phyloP scores from a whole-genome alignment of 2,797 vertebrate species.

The Gadopsis marmoratus region DNA sequence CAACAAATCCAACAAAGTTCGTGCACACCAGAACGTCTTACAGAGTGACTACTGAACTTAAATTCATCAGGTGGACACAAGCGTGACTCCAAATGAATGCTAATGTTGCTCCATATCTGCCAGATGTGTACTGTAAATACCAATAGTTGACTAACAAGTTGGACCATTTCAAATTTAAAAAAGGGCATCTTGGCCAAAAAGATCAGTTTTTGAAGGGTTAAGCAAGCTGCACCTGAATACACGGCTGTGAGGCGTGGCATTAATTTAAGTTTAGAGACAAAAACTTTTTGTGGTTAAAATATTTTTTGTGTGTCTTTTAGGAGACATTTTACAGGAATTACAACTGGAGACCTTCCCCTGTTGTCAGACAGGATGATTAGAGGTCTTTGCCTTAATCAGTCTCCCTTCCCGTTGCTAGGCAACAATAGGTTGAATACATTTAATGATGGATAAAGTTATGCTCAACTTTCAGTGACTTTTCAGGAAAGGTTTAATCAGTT shows the following conservation, averaged over 20 bases:
- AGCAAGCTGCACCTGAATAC: neutral
- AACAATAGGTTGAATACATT: constrained; percentile 20
- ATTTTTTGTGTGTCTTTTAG: neutral
- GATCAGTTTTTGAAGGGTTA: neutral
- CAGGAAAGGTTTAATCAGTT: constrained; percentile 35
- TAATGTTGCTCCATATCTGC: neutral
- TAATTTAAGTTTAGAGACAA: too few relatives aligned
- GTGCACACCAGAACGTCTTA: neutral
- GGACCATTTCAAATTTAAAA: too few relatives aligned
- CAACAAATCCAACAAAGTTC: neutral
- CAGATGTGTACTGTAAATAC: too few relatives aligned
- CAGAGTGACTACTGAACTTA: neutral
- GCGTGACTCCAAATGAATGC: neutral
- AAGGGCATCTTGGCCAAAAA: too few relatives aligned
- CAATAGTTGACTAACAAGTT: too few relatives aligned
- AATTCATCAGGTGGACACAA: neutral
- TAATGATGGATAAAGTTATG: neutral
- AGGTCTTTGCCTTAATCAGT: neutral
- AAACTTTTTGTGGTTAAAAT: neutral
- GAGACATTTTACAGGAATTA: neutral
- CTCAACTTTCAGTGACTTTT: constrained; percentile 20
- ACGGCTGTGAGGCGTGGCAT: neutral
- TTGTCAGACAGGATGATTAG: neutral
- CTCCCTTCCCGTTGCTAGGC: constrained; percentile 10
- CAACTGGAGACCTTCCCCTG: neutral